phyloP scores from a whole-genome alignment of 2,113 vertebrate species.

The Etheostoma cragini region DNA sequence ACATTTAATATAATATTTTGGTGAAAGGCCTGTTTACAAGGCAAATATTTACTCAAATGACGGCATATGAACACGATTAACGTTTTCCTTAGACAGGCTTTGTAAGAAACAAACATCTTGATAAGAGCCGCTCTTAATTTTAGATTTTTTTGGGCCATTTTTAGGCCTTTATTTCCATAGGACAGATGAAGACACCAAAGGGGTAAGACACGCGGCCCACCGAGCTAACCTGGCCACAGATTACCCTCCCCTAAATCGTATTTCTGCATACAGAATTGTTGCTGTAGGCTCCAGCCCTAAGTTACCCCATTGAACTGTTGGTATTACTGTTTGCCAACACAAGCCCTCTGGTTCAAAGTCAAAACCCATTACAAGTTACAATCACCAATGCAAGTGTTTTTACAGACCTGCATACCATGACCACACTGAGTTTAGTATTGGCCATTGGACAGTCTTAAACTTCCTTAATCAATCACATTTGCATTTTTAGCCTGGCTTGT shows the following conservation, averaged over 20 bases:
- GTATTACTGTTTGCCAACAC: slow-evolving; percentile 5
- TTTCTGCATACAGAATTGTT: not conserved
- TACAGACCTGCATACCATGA: not conserved
- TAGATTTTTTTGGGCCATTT: too few relatives aligned
- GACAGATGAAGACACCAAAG: too few relatives aligned
- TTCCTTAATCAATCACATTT: not conserved
- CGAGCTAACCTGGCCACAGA: too few relatives aligned
- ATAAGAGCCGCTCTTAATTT: too few relatives aligned
- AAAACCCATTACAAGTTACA: not conserved
- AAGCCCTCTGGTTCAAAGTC: not conserved
- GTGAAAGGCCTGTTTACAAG: not conserved
- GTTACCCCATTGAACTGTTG: not conserved
- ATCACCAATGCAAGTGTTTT: not conserved
- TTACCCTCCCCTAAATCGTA: too few relatives aligned
- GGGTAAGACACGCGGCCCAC: too few relatives aligned
- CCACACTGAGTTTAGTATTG: not conserved
- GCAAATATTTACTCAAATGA: not conserved
- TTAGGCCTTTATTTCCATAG: too few relatives aligned
- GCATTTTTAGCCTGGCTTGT: not conserved
- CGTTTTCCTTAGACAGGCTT: not conserved
- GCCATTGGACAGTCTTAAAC: not conserved
- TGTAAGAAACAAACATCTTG: too few relatives aligned
- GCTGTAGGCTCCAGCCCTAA: not conserved
- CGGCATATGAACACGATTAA: not conserved
- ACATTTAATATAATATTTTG: not conserved